These are phyloP conservation scores for Macrocentrus cingulum DNA, from an alignment of 1,140 invertebrate genomes.

Conservation along the genomic window DNA sequence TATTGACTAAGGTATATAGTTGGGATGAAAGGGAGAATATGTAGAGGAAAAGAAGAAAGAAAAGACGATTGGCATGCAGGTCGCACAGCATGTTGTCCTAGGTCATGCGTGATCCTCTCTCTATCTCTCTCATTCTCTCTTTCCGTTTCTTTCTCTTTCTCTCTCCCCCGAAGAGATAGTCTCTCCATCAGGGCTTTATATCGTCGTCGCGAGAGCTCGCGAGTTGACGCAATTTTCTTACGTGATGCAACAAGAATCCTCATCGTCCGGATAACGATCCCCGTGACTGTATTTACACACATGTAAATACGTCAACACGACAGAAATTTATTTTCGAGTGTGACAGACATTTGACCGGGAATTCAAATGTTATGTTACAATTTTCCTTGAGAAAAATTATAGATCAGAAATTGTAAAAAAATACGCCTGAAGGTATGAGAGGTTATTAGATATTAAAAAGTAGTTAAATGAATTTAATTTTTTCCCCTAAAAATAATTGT, in stretches of 20 bases:
- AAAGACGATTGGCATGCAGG: constrained; percentile 55
- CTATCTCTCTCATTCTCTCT: constrained; percentile 32
- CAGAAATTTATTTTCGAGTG: neutral
- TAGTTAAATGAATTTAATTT: no score
- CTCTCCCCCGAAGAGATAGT: neutral
- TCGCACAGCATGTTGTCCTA: constrained; percentile 58
- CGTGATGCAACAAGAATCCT: constrained; percentile 28
- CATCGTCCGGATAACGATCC: neutral
- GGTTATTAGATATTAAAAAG: neutral
- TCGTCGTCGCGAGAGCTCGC: constrained; percentile 1
- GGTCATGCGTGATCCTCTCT: constrained; percentile 52
- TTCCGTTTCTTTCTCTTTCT: constrained; percentile 2
- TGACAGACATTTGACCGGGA: no score
- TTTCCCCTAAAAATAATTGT: no score
- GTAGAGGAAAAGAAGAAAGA: constrained; percentile 44
- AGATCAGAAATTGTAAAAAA: no score
- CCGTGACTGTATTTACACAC: neutral
- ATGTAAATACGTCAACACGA: neutral
- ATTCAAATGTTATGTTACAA: no score
- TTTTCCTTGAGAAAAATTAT: no score
- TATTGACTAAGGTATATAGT: neutral
- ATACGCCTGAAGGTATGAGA: no score
- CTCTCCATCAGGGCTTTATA: constrained; percentile 4
- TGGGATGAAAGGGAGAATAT: constrained; percentile 30
- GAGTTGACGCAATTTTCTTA: constrained; percentile 30